Evolutionary conservation across 2,113 vertebrate species (phyloP), one percentile per base, ranked within the genome.

Genomic region (Corydoras maculifer): DNA sequence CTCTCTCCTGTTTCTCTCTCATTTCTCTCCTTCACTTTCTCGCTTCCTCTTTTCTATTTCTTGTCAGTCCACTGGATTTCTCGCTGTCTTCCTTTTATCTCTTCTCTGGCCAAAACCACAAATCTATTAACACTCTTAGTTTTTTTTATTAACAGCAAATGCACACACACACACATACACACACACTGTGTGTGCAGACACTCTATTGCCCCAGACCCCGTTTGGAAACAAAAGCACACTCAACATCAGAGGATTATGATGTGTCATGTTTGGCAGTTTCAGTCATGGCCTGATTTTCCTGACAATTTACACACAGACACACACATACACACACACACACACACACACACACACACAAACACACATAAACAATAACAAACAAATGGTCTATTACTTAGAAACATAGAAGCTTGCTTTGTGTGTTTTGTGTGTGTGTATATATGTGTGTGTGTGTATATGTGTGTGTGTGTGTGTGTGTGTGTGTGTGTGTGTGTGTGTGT

Each of bases 91-190:
- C 79, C 92, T 89, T 89, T 25, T 25, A 25, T 88, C 91, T 84
- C 87, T 84, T 82, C 85, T n/a, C 35, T 58, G 13, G 88, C 87
- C 85, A 83, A 85, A 78, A 91, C 87, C 88, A 89, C 88, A 88
- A 86, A 90, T 86, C 87, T 91, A 93, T 94, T 92, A 89, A 90
- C 91, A 90, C 88, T 86, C 58, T 57, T 3, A n/a, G 12, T 14
- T 57, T 14, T 15, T 1, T 43, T 43, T 7, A 57, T 57, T 7
- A n/a, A n/a, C 12, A 14, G 6, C 12, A 57, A 15, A 57, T n/a
- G 55, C 49, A 54, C 49, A 25, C n/a, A 57, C 53, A 57, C 65
- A 15, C 51, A 54, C 51, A 65, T 29, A 57, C 65, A 67, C 65
- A 67, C 65, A 67, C 53, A 66, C 64, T 25, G 10, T 8, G 14